Evolutionary conservation across 2,888 invertebrate species (phyloP), one percentile per base, ranked within the genome.

Genomic region (Dascillus cervinus): DNA sequence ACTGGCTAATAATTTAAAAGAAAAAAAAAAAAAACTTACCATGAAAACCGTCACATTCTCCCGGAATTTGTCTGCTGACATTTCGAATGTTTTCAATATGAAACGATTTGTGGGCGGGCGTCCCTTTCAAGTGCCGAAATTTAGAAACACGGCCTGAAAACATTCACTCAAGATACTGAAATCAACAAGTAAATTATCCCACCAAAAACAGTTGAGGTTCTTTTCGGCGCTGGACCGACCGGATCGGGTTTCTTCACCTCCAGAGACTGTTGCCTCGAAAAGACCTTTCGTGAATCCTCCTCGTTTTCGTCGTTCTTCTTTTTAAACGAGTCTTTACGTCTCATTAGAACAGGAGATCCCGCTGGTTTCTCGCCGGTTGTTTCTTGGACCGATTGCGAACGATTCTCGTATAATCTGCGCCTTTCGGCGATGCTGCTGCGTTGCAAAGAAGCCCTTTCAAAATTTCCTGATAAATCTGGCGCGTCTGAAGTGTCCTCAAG

Each of bases 11-110:
- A 22, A 50, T 23, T 35, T 23, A 32, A 28, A 33, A 28, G 15
- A 11, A 25, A 20, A 28, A 14, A 9, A 13, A 14, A 15, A 15
- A 34, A 20, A 22, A 50, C 62, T 69, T 61, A 84, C 84, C 84
- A 60, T 88, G 86, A 57, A 95, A 91, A 15, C 91, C 88, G 59
- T 95, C 90, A 60, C 92, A 90, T 66, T 95, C 94, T 1, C 92
- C 91, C 0, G 94, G 87, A 50, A 94, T 82, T 60, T 90, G 92
- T 25, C 89, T 75, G 60, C 89, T 89, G 22, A 95, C 72, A 56
- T 91, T 91, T 37, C 89, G 77, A 38, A 95, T 74, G 56, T 95
- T 95, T 56, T 94, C 92, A 44, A 94, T 85, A 53, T 91, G 90
- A 2, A 82, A 82, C 11, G 87, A 89, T 64, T 90, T 90, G 65